Conservation (phyloP, 1,140 invertebrate genomes). For the Dreissena rostriformis region DNA sequence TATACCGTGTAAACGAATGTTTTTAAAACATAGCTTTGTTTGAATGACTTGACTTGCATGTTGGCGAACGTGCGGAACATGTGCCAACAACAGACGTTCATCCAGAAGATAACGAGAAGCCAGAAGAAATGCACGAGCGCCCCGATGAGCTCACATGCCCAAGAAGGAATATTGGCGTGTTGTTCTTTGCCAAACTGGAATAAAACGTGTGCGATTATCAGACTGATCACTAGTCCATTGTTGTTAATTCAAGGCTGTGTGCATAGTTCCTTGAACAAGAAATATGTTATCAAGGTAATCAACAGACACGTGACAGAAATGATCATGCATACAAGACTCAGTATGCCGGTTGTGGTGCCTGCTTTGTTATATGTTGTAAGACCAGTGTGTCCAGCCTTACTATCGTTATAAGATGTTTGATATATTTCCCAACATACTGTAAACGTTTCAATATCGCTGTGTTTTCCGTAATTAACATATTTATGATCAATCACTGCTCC, state of each 20-base stretch:
- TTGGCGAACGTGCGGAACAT: slow-evolving; percentile 48
- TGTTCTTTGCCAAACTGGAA: slow-evolving; percentile 5
- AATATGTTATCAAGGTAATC: slow-evolving; percentile 79
- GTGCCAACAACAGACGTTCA: slow-evolving; percentile 31
- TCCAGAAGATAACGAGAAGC: slow-evolving; percentile 20
- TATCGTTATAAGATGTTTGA: not conserved
- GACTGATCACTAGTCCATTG: not conserved
- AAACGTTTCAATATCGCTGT: not conserved
- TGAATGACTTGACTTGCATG: not conserved
- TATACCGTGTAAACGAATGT: slow-evolving; percentile 12
- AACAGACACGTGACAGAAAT: slow-evolving; percentile 78
- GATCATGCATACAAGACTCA: slow-evolving; percentile 71
- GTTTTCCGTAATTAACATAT: not conserved
- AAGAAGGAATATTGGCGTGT: not conserved
- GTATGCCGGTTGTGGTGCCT: not conserved
- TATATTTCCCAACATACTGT: not conserved
- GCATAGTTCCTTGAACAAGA: slow-evolving; percentile 74
- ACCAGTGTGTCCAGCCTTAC: not conserved
- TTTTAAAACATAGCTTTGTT: not conserved
- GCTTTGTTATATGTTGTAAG: not conserved
- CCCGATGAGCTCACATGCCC: slow-evolving; percentile 8
- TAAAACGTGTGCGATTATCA: slow-evolving; percentile 13
- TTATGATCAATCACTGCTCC: not conserved
- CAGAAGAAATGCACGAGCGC: slow-evolving; percentile 13
- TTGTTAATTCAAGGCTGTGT: slow-evolving; percentile 12